Evolutionary conservation across 1,140 invertebrate genomes (phyloP), one percentile per base, ranked within the genome.

Genomic region (Zophobas morio): DNA sequence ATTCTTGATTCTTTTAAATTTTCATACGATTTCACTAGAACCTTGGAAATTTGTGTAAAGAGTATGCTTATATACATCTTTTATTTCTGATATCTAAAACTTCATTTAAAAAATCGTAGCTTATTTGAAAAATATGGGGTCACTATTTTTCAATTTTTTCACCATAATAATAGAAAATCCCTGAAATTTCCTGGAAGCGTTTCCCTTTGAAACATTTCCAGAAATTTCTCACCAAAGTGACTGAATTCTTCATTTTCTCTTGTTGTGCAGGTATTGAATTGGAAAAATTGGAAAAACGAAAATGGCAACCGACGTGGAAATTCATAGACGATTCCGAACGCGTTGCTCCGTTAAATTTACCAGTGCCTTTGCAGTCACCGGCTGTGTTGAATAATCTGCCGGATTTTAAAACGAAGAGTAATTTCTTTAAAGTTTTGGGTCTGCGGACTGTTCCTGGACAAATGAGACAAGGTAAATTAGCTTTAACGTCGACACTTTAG

Each of bases 331-430:
- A 79, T 74, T 39, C 77, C 49, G 79, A 84, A 40, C 72, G 81
- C 51, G 74, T 79, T 37, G 51, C 35, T 5, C 66, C 77, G 53
- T 80, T 84, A 33, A 77, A 85, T 79, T 77, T 86, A 75, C 84
- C 84, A 76, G 81, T 86, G 75, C 84, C 85, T 80, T 83, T 77
- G 66, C 70, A 74, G 60, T 84, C 83, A 71, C 81, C 83, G 42
- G 75, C 78, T 8, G 63, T 79, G 5, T 56, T 84, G 49, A 84
- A 82, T 75, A 54, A 70, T 42, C 70, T 77, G 6, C 74, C 74
- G n/a, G 83, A 86, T 79, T 82, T 74, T 77, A 81, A 74, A 57
- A 60, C 75, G 20, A 86, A 86, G 76, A 78, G 57, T 1, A 74
- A 80, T 74, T 86, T 86, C 75, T 81, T 86, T 60, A 70, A 80